Percentiles rank a stretch among this genome's conserved stretches.
Evolutionary conservation across 2,888 invertebrate genomes (phyloP).

Genomic region (Autographa gamma): DNA sequence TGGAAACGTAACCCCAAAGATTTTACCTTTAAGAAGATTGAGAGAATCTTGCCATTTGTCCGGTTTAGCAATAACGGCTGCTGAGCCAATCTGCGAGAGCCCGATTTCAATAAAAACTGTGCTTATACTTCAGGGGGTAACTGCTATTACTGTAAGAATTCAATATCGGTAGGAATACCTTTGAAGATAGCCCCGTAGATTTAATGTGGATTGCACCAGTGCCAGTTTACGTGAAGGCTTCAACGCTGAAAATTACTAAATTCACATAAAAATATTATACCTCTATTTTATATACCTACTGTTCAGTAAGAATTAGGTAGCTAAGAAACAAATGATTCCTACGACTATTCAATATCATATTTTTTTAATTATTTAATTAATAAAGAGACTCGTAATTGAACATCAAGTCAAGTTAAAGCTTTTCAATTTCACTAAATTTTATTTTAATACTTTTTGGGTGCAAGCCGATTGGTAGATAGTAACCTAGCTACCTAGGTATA

Average conservation of each 20-base stretch:
- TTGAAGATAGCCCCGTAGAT: constrained; percentile 1
- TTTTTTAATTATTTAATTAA: too few species aligned
- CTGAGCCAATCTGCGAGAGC: background rate
- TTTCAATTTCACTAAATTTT: too few species aligned
- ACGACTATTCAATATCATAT: too few species aligned
- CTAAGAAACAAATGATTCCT: too few species aligned
- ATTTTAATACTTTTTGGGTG: too few species aligned
- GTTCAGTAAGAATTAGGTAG: too few species aligned
- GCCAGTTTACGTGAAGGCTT: background rate
- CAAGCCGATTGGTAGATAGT: too few species aligned
- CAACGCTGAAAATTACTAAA: background rate
- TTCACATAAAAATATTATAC: too few species aligned
- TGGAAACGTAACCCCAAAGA: background rate
- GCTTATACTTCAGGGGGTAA: background rate
- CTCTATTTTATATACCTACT: too few species aligned
- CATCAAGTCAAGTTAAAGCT: too few species aligned
- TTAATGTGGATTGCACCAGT: background rate
- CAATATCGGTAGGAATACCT: constrained; percentile 5
- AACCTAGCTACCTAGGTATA: too few species aligned
- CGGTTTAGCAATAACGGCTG: constrained; percentile 4
- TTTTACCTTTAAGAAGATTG: background rate
- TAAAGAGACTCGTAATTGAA: too few species aligned
- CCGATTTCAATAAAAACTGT: constrained; percentile 7
- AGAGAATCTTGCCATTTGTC: background rate
- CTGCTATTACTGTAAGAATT: constrained; percentile 5